These are phyloP conservation scores for Plutomurus gul DNA, from an alignment of 1,140 invertebrate genomes.

Conservation along the genomic window DNA sequence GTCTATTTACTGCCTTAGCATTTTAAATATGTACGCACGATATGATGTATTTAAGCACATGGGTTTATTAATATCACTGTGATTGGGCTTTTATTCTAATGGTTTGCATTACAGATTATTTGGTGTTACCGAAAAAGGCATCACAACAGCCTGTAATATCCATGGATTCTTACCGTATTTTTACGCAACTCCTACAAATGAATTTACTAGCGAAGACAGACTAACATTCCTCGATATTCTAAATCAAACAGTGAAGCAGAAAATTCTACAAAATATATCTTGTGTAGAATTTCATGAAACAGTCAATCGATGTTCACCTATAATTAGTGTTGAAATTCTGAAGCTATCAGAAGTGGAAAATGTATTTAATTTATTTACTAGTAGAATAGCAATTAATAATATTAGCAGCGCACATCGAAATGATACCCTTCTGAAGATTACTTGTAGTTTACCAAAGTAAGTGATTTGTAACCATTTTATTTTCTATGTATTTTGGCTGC, in stretches of 20 bases:
- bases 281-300: background rate
- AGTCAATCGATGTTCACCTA: background rate
- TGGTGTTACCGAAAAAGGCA: background rate
- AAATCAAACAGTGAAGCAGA: background rate
- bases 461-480: background rate
- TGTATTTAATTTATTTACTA: background rate
- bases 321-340: slow-evolving; percentile 2
- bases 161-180: slow-evolving; percentile 47
- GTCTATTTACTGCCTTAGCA: too few relatives aligned
- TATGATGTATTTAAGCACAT: too few relatives aligned
- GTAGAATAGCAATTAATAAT: background rate
- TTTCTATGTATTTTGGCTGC: too few relatives aligned
- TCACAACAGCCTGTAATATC: background rate
- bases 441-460: slow-evolving; percentile 37
- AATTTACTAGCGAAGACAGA: background rate
- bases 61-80: too few relatives aligned
- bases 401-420: background rate
- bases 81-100: background rate
- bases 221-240: slow-evolving; percentile 1
- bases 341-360: background rate
- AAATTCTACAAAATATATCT: slow-evolving; percentile 4
- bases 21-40: too few relatives aligned
- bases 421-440: slow-evolving; percentile 33
- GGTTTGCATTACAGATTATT: background rate
- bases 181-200: slow-evolving; percentile 42